These are phyloP conservation scores for Numenius arquata DNA, from an alignment of 2,113 vertebrate genomes.

Conservation along the genomic window DNA sequence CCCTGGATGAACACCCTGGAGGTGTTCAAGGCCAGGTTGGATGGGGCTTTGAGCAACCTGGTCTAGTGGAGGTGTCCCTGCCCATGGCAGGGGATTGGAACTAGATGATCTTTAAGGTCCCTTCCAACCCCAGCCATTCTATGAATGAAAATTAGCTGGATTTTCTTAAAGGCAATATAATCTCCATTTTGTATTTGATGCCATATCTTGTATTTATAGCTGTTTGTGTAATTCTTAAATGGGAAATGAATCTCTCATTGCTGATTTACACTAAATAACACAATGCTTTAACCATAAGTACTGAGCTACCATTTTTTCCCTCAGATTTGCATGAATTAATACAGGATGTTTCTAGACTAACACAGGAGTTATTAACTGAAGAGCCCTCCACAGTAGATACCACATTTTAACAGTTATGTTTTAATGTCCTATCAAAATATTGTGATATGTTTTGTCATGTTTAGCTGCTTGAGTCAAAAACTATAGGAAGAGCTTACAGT, in stretches of 20 bases:
- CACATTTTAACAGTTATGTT: neutral
- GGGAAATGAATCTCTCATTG: neutral
- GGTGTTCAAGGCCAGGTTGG: neutral
- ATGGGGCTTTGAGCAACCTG: neutral
- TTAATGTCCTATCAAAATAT: constrained; percentile 2
- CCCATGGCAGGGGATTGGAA: neutral
- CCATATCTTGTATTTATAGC: neutral
- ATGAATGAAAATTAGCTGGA: neutral
- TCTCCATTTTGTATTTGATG: neutral
- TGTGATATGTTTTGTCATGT: neutral
- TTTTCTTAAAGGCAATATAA: neutral
- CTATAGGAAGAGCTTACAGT: neutral
- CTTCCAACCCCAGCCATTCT: neutral
- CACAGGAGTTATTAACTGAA: neutral
- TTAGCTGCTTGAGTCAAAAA: neutral
- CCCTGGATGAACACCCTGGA: too few relatives aligned
- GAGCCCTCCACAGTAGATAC: neutral
- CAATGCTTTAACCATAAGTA: neutral
- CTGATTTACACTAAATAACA: neutral
- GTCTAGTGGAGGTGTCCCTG: neutral
- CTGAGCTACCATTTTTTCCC: neutral
- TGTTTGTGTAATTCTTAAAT: neutral
- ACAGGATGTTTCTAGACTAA: neutral
- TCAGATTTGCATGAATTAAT: neutral
- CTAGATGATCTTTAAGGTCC: neutral